Conservation (phyloP, 2,888 invertebrate genomes). For the Drosophila borborema region DNA sequence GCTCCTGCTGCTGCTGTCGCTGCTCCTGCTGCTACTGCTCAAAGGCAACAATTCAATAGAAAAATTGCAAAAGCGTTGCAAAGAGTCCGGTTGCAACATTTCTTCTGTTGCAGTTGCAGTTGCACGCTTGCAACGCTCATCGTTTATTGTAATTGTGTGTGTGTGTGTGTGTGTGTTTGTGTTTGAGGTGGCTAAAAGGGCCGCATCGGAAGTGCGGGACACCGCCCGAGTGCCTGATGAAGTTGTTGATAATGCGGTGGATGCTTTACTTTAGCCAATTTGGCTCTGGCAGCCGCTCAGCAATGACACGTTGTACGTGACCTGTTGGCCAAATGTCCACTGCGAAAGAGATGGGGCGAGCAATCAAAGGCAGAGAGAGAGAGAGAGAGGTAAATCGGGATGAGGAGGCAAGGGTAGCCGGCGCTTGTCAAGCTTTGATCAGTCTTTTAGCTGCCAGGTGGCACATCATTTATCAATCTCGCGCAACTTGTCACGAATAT, state of each 20-base stretch:
- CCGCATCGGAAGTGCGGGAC: conserved; percentile 29
- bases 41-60: conserved; percentile 70
- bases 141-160: conserved; percentile 69
- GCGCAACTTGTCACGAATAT: conserved; percentile 32
- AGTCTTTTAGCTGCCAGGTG: conserved; percentile 54
- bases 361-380: conserved; percentile 7
- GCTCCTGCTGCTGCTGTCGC: neutral
- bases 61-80: conserved; percentile 63
- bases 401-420: neutral
- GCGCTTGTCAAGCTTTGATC: conserved; percentile 42
- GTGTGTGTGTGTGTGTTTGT: neutral
- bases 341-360: conserved; percentile 10
- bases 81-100: conserved; percentile 43
- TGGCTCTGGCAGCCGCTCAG: conserved; percentile 76
- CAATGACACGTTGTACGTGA: conserved; percentile 77
- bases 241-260: conserved; percentile 75
- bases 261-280: conserved; percentile 75
- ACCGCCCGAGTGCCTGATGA: conserved; percentile 60
- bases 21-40: conserved; percentile 21
- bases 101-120: conserved; percentile 35
- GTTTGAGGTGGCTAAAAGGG: neutral
- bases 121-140: conserved; percentile 60
- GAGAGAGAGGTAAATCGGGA: neutral
- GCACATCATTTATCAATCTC: conserved; percentile 60
- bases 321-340: conserved; percentile 67